Evolutionary conservation across 2,113 vertebrate species (phyloP).

Genomic region (Elgaria multicarinata): DNA sequence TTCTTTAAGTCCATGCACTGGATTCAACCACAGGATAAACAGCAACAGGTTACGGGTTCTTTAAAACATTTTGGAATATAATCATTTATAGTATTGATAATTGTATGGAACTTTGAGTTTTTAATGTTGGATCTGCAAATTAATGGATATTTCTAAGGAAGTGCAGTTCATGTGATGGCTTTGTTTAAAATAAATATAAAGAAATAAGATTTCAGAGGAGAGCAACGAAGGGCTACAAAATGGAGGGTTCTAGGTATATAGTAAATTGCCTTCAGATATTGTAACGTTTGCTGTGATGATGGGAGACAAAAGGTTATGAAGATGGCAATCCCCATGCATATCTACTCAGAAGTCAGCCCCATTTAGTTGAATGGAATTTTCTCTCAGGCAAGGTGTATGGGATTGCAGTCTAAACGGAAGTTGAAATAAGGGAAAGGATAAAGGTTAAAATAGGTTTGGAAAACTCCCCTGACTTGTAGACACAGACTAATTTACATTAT

Average conservation of each 20-base stretch:
- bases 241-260: neutral
- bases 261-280: neutral
- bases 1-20: neutral
- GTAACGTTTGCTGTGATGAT: neutral
- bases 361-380: too few species aligned
- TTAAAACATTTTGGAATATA: neutral
- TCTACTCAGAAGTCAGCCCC: too few species aligned
- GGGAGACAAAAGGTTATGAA: too few species aligned
- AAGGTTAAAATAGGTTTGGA: neutral
- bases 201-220: too few species aligned
- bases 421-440: neutral
- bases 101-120: neutral
- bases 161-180: neutral
- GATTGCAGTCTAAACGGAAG: too few species aligned
- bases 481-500: neutral
- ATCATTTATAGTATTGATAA: neutral
- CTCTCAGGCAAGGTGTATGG: too few species aligned
- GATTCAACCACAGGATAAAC: neutral
- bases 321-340: too few species aligned
- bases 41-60: neutral
- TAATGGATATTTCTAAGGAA: neutral
- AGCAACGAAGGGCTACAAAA: neutral
- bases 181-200: too few species aligned
- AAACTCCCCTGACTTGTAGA: neutral
- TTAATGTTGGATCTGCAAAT: neutral